phyloP scores from a whole-genome alignment of 2,888 invertebrate genomes.

The Diachrysia chrysitis region DNA sequence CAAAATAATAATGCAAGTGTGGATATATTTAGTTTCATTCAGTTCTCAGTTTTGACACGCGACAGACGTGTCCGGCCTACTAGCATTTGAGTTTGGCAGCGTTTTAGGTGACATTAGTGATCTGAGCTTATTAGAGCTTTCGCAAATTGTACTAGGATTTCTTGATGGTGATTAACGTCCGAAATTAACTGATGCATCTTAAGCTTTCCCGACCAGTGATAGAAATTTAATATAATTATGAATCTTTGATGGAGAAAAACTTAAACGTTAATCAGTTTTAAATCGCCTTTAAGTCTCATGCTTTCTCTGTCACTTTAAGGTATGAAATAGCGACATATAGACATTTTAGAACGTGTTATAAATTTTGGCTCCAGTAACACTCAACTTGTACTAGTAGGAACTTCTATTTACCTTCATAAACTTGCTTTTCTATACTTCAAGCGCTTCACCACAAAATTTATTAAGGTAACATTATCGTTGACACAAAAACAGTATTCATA shows the following conservation, averaged over 20 bases:
- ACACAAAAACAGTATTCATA: background rate
- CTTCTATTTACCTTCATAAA: background rate
- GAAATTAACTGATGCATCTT: background rate
- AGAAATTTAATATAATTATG: background rate
- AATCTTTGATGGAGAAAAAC: background rate
- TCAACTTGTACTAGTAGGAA: no score
- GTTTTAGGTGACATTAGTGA: slow-evolving; percentile 2
- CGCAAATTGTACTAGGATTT: background rate
- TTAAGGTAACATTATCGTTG: slow-evolving; percentile 5
- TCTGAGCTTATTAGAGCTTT: background rate
- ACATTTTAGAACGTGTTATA: no score
- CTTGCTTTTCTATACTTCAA: background rate
- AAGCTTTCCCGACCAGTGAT: background rate
- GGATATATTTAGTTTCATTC: background rate
- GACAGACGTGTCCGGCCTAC: slow-evolving; percentile 6
- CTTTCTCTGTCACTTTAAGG: no score
- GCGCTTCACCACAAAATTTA: background rate
- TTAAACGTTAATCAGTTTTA: no score
- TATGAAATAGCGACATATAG: no score
- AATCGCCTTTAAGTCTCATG: no score
- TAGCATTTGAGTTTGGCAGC: slow-evolving; percentile 8
- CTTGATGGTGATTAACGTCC: background rate
- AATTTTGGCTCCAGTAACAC: no score
- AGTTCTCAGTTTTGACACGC: background rate
- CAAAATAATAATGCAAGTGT: background rate